phyloP scores from a whole-genome alignment of 64 coral and sea anemone genomes.

The Stichodactyla helianthus region DNA sequence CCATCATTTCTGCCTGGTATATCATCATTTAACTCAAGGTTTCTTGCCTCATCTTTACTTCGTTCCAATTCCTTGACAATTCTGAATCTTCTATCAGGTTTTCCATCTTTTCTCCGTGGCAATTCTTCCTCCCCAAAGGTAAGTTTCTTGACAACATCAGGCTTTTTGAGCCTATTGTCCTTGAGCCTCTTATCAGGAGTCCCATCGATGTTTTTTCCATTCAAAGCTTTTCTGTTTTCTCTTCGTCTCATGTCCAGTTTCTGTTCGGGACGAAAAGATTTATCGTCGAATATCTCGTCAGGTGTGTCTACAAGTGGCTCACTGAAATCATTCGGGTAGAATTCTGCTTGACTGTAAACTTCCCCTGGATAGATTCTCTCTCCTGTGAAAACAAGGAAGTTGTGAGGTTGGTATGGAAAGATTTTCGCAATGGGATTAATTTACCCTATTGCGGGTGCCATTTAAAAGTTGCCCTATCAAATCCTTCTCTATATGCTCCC shows the following conservation, averaged over 20 bases:
- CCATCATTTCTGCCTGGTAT: constrained; percentile 17
- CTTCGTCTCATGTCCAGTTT: constrained; percentile 32
- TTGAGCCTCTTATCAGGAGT: constrained; percentile 12
- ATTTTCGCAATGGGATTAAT: too few species aligned
- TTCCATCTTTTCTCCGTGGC: constrained; percentile 27
- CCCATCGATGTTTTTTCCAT: constrained; percentile 9
- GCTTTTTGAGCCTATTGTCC: background rate
- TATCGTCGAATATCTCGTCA: background rate
- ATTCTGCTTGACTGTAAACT: too few species aligned
- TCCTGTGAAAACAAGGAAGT: too few species aligned
- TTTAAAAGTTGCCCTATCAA: too few species aligned
- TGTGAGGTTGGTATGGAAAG: too few species aligned
- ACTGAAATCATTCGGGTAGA: background rate
- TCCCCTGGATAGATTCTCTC: too few species aligned
- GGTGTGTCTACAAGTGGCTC: too few species aligned
- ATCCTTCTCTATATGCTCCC: too few species aligned
- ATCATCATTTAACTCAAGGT: background rate
- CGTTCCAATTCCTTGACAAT: background rate
- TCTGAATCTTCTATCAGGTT: constrained; percentile 14
- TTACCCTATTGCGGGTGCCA: too few species aligned
- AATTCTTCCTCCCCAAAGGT: background rate
- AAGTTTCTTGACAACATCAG: background rate
- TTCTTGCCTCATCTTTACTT: background rate
- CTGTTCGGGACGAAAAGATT: background rate
- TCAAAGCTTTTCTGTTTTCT: constrained; percentile 7